phyloP scores from a whole-genome alignment of 2,797 vertebrate genomes.

The Taeniopygia guttata region DNA sequence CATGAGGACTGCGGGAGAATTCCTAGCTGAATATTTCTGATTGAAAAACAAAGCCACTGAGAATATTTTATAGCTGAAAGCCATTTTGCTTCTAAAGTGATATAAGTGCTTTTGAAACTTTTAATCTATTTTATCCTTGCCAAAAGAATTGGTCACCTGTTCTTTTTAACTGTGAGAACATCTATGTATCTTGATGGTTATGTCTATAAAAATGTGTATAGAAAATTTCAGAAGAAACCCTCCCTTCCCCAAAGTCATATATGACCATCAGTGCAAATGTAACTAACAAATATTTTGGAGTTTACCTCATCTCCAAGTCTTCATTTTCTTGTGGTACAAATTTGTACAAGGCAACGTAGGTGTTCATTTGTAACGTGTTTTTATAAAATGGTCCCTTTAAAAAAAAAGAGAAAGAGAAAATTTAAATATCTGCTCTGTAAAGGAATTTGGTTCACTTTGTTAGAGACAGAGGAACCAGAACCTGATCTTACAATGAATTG shows the following conservation, averaged over 20 bases:
- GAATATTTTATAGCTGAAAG: not conserved
- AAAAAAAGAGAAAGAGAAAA: not conserved
- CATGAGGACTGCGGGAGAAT: not conserved
- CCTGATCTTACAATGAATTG: not conserved
- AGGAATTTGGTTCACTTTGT: not conserved
- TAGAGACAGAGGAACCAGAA: not conserved
- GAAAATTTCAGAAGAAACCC: not conserved
- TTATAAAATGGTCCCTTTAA: slow-evolving; percentile 82
- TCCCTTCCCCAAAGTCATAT: not conserved
- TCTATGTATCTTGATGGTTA: not conserved
- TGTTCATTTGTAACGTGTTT: slow-evolving; percentile 86
- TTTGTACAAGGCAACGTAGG: slow-evolving; percentile 95
- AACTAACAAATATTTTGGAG: not conserved
- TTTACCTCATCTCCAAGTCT: slow-evolving; percentile 95
- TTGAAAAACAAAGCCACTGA: not conserved
- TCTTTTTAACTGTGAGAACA: not conserved
- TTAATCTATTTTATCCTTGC: not conserved
- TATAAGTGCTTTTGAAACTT: not conserved
- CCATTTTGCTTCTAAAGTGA: not conserved
- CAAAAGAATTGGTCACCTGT: not conserved
- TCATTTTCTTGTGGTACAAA: slow-evolving; percentile 91
- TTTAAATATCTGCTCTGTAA: not conserved
- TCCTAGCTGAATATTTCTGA: not conserved
- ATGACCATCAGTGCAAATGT: not conserved
- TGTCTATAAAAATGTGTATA: not conserved